A percentile compares a stretch with the other conserved stretches of the same genome.
Conservation (phyloP, 2,888 invertebrate genomes). For the Girardia tigrina region DNA sequence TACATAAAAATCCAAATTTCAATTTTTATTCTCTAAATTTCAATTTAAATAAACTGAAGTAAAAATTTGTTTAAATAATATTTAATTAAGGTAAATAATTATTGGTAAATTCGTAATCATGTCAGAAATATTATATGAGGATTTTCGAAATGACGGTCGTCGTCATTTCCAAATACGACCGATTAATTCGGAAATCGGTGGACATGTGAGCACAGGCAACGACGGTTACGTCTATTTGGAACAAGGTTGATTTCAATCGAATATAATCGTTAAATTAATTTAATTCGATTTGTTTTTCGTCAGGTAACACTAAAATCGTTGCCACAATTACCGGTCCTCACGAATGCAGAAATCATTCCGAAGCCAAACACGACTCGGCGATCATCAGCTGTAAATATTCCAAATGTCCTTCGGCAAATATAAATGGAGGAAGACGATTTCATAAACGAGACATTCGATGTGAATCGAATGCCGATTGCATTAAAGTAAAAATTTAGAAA, state of each 20-base stretch:
- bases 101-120: too few species aligned
- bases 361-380: conserved; percentile 1
- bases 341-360: background rate
- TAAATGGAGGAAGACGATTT: background rate
- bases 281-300: too few species aligned
- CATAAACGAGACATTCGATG: background rate
- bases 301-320: background rate
- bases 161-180: background rate
- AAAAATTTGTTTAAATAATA: too few species aligned
- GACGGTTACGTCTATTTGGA: conserved; percentile 5
- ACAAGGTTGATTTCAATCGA: too few species aligned
- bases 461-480: background rate
- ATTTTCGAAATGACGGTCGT: conserved; percentile 5
- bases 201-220: background rate
- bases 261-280: too few species aligned
- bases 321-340: background rate
- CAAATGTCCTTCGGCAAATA: background rate
- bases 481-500: too few species aligned
- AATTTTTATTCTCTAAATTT: too few species aligned
- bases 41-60: too few species aligned
- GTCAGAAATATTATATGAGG: conserved; percentile 12
- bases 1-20: too few species aligned
- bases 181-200: background rate
- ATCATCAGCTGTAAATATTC: background rate
- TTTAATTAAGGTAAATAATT: too few species aligned